Base-by-base conservation (phyloP, 2,888 invertebrate species). In the Noctuana brunneofusca region DNA sequence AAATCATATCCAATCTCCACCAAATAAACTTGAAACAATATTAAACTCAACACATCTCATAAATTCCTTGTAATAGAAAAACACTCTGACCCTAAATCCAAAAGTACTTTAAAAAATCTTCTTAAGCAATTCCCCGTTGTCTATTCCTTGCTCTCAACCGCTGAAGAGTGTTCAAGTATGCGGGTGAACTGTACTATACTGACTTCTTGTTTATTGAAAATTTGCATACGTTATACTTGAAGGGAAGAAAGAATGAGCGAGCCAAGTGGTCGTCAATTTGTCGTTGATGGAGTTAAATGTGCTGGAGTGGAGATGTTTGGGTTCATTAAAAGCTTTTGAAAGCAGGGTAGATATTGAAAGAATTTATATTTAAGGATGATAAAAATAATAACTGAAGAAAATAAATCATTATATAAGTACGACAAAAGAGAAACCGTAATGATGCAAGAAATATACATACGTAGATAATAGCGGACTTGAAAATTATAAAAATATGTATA, bases 151-250 rank as follows among this genome's bases (percentile, higher is more conserved):
- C 46, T 48, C 38, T 58, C 43, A 67, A 65, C 67, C 68, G 63
- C 68, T 71, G 58, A 67, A 74, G 74, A 64, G 71, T 57, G n/a
- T 54, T 32, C 38, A 62, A 86, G 83, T 75, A 87, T 87, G 81
- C 87, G 87, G 87, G 87, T 73, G 76, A 75, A 83, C 77, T 83
- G 74, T 80, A 60, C 64, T 55, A 64, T 43, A 69, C 70, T 75
- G 69, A 64, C 65, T 67, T 70, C 71, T 75, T 78, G 71, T 71
- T 70, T 71, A 63, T 62, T 69, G 63, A 71, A 74, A 63, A 75
- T 83, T 83, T 80, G 80, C 83, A 80, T 81, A 69, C 64, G 58
- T 63, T 50, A 52, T 71, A 58, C 46, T 57, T 56, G 62, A 63
- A 49, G 62, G 49, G 57, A 30, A 16, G 27, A 30, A 35, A 20